phyloP scores from a whole-genome alignment of 2,113 vertebrate genomes.

The Stercorarius parasiticus region DNA sequence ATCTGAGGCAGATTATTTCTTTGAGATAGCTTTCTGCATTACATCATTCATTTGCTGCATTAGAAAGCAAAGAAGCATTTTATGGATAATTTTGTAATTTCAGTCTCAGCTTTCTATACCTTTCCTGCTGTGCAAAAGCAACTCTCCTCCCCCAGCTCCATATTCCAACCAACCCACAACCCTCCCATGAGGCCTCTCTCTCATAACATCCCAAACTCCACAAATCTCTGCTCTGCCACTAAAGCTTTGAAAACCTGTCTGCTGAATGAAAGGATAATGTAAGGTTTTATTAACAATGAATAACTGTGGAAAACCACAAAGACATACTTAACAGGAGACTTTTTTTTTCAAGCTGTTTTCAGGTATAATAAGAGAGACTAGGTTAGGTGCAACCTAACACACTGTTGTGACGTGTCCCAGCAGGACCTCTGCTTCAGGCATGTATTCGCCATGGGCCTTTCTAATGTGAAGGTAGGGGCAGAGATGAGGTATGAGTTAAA shows the following conservation, averaged over 20 bases:
- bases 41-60: not conserved
- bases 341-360: not conserved
- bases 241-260: not conserved
- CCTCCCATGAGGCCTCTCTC: not conserved
- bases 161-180: not conserved
- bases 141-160: not conserved
- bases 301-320: not conserved
- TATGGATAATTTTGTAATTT: not conserved
- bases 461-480: not conserved
- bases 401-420: not conserved
- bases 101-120: not conserved
- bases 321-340: not conserved
- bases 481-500: not conserved
- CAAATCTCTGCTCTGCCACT: not conserved
- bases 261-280: not conserved
- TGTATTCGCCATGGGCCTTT: not conserved
- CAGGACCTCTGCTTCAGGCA: not conserved
- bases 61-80: not conserved
- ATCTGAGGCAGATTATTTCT: not conserved
- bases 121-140: not conserved
- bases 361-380: not conserved
- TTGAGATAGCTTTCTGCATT: not conserved
- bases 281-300: not conserved
- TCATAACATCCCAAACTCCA: not conserved
- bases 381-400: not conserved